Conservation (phyloP, 2,888 invertebrate genomes). For the Halictus quadricinctus region DNA sequence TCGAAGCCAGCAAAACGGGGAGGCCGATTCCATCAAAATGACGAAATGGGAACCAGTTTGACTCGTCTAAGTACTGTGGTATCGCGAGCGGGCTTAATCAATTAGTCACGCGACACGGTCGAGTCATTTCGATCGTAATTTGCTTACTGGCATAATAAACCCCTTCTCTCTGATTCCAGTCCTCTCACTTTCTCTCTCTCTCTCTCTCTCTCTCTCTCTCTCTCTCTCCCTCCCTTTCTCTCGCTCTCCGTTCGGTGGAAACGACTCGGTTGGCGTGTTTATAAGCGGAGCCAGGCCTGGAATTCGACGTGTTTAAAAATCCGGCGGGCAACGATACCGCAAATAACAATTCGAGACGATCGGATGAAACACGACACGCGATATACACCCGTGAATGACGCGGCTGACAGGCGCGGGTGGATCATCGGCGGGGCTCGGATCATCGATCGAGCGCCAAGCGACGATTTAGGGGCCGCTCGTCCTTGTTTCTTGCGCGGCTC, state of each 20-base stretch:
- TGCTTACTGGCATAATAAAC: conserved; percentile 75
- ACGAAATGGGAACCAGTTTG: conserved; percentile 54
- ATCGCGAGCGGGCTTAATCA: conserved; percentile 55
- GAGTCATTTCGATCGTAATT: conserved; percentile 75
- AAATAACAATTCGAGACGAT: conserved; percentile 74
- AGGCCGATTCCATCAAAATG: neutral
- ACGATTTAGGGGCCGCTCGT: conserved; percentile 56
- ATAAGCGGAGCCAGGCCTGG: conserved; percentile 71
- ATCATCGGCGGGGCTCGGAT: conserved; percentile 27
- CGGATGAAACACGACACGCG: conserved; percentile 64
- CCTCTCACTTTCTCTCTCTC: neutral
- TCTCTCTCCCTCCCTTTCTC: neutral
- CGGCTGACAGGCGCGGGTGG: conserved; percentile 58
- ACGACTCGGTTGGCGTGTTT: conserved; percentile 63
- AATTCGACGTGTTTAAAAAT: conserved; percentile 79
- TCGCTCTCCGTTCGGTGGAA: conserved; percentile 6
- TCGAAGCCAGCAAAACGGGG: neutral
- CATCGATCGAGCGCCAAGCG: conserved; percentile 12
- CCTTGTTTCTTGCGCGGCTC: conserved; percentile 52
- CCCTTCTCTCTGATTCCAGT: conserved; percentile 25
- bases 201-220: conserved; percentile 5
- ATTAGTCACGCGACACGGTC: conserved; percentile 71
- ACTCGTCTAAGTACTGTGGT: conserved; percentile 34
- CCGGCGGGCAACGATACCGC: conserved; percentile 63
- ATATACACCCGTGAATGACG: conserved; percentile 72